These are phyloP conservation scores for Scaptomyza reducta DNA, from an alignment of 2,888 invertebrate species.

Conservation along the genomic window DNA sequence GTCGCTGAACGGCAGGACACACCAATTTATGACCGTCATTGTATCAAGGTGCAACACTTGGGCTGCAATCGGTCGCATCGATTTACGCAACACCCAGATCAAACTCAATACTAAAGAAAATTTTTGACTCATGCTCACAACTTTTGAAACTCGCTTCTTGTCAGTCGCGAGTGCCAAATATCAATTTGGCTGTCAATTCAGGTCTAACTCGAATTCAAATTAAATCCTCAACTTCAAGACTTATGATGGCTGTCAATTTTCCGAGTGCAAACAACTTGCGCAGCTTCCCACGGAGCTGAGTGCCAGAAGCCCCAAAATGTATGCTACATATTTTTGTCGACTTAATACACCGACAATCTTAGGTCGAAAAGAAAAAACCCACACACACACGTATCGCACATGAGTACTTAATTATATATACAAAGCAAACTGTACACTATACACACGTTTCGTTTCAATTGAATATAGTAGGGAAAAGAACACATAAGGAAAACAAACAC, in stretches of 20 bases:
- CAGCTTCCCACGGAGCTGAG: constrained; percentile 12
- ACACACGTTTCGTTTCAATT: neutral
- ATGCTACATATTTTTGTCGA: constrained; percentile 26
- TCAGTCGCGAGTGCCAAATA: constrained; percentile 13
- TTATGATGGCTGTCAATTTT: constrained; percentile 28
- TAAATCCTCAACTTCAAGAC: constrained; percentile 14
- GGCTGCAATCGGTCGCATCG: constrained; percentile 16
- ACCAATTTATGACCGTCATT: constrained; percentile 62
- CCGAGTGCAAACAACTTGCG: constrained; percentile 4
- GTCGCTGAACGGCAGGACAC: constrained; percentile 34
- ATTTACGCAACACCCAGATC: neutral
- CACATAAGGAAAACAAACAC: neutral
- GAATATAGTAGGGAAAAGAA: neutral
- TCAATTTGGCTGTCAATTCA: constrained; percentile 23
- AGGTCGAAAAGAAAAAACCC: neutral
- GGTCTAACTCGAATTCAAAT: neutral
- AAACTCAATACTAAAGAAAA: neutral
- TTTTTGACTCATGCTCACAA: neutral
- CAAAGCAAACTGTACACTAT: neutral
- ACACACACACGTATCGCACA: neutral
- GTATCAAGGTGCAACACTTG: constrained; percentile 45
- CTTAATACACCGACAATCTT: neutral
- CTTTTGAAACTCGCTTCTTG: constrained; percentile 6
- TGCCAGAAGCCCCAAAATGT: constrained; percentile 6
- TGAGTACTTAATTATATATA: neutral